Percentiles rank a stretch among this genome's conserved stretches.
These are phyloP conservation scores for Cardiocondyla obscurior DNA, from an alignment of 1,140 invertebrate species.

Conservation along the genomic window DNA sequence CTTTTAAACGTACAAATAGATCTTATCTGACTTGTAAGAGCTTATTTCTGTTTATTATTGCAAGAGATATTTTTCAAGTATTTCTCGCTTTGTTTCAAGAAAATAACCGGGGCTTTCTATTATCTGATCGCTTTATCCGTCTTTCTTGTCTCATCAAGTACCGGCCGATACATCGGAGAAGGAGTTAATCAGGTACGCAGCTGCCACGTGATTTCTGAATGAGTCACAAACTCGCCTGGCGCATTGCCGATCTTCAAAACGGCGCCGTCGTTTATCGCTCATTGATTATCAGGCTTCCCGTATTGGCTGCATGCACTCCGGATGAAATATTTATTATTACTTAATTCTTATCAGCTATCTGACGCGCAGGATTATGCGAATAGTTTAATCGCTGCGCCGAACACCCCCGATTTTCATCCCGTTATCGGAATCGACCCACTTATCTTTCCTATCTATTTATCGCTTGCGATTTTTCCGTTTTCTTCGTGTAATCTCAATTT, in stretches of 20 bases:
- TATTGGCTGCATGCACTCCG: neutral
- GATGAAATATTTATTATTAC: conserved; percentile 36
- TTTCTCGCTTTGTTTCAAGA: neutral
- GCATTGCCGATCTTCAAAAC: conserved; percentile 5
- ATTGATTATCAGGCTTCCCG: conserved; percentile 16
- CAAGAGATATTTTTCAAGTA: neutral
- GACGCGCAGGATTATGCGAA: neutral
- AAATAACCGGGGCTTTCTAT: neutral
- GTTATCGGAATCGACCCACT: neutral
- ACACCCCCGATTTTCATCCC: neutral
- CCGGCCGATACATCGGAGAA: neutral
- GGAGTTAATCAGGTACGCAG: conserved; percentile 29
- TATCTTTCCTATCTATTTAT: neutral
- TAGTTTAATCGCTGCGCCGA: neutral
- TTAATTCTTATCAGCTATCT: conserved; percentile 16
- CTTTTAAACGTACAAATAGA: neutral
- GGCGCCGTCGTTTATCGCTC: conserved; percentile 35
- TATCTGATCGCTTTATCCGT: neutral
- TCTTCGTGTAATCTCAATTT: neutral
- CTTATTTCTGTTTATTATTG: neutral
- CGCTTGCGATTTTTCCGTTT: neutral
- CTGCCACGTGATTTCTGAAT: conserved; percentile 28
- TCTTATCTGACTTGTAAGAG: neutral
- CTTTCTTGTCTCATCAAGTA: neutral
- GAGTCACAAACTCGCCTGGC: conserved; percentile 7